Evolutionary conservation across 2,113 vertebrate genomes (phyloP).

Genomic region (Hylia prasina): DNA sequence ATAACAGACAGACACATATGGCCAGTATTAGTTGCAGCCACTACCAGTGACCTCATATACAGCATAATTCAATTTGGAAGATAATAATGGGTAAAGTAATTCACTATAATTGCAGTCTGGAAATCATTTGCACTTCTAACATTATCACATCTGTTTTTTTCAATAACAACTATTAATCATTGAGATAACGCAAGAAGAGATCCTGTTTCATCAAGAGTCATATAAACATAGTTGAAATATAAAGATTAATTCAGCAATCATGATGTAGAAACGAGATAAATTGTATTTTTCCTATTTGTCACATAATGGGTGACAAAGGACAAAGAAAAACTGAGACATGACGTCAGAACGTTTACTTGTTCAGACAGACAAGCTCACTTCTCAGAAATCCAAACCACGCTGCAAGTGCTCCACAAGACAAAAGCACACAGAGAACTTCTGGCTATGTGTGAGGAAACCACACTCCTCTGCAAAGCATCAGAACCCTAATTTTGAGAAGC

Average conservation of each 20-base stretch:
- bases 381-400: not conserved
- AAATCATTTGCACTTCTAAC: not conserved
- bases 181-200: not conserved
- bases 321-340: not conserved
- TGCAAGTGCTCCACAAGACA: not conserved
- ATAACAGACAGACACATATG: not conserved
- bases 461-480: not conserved
- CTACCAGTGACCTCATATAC: not conserved
- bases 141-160: not conserved
- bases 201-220: not conserved
- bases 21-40: not conserved
- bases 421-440: not conserved
- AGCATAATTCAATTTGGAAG: not conserved
- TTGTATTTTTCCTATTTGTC: not conserved
- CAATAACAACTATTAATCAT: not conserved
- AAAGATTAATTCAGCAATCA: not conserved
- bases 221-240: not conserved
- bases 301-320: not conserved
- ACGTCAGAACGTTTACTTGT: not conserved
- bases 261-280: not conserved
- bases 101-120: not conserved
- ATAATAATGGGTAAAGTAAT: not conserved
- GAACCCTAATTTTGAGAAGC: not conserved
- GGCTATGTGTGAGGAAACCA: not conserved
- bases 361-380: not conserved